These are phyloP conservation scores for Margaritifera margaritifera DNA, from an alignment of 2,888 invertebrate species.

Conservation along the genomic window DNA sequence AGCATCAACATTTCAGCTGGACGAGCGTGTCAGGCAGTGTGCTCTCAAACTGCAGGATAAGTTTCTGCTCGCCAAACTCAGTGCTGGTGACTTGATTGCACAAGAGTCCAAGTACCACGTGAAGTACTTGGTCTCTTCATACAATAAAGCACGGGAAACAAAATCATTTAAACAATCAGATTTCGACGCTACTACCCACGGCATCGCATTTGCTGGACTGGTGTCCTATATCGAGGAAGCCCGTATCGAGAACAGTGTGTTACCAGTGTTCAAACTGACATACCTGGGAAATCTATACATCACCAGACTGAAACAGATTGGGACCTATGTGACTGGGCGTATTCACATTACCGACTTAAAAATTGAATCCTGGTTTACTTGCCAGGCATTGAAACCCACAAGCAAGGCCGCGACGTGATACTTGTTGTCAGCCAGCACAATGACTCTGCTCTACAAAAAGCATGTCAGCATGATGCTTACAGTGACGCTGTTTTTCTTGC, in stretches of 20 bases:
- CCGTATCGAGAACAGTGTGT: not conserved
- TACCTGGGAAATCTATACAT: constrained; percentile 16
- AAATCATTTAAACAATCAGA: too few relatives aligned
- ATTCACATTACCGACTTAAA: too few relatives aligned
- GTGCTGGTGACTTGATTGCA: constrained; percentile 26
- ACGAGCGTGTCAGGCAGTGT: constrained; percentile 11
- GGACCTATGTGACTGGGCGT: too few relatives aligned
- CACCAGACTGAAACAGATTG: constrained; percentile 6
- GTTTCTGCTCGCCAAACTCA: constrained; percentile 23
- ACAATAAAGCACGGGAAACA: too few relatives aligned
- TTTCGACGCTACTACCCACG: constrained; percentile 16
- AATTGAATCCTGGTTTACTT: constrained; percentile 9
- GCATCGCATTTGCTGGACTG: constrained; percentile 19
- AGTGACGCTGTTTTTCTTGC: constrained; percentile 16
- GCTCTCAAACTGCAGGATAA: constrained; percentile 10
- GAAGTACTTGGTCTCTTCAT: too few relatives aligned
- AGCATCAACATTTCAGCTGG: not conserved
- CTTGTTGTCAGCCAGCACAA: constrained; percentile 8
- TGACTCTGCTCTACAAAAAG: constrained; percentile 2
- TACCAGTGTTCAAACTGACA: constrained; percentile 18
- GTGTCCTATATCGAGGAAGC: constrained; percentile 20
- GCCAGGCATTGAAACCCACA: constrained; percentile 15
- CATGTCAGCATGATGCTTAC: constrained; percentile 5
- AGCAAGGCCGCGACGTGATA: constrained; percentile 41
- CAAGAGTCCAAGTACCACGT: constrained; percentile 27